These are phyloP conservation scores for Lepus oiostolus DNA, from an alignment of 2,797 vertebrate genomes.

Conservation along the genomic window DNA sequence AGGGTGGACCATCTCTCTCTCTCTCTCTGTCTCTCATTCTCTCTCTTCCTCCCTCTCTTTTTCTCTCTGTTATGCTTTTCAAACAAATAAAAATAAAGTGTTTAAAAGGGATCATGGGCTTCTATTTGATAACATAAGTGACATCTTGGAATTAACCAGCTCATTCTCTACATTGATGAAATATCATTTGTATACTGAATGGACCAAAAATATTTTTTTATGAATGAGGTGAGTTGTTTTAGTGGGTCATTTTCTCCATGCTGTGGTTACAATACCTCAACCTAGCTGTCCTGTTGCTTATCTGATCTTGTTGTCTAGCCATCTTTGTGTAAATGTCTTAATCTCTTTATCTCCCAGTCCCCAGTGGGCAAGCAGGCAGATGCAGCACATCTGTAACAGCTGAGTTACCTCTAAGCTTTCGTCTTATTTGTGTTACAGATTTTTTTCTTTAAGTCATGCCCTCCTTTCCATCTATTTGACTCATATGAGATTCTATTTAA, in stretches of 20 bases:
- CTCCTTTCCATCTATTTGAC: constrained; percentile 5
- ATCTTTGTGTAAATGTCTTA: constrained; percentile 70
- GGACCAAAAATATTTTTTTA: neutral
- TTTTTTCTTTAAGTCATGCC: constrained; percentile 34
- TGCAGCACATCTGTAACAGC: constrained; percentile 79
- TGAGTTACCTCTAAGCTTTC: constrained; percentile 67
- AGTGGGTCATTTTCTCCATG: neutral
- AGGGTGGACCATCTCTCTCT: no score
- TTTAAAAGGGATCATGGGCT: neutral
- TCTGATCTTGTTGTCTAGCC: constrained; percentile 71
- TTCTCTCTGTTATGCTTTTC: no score
- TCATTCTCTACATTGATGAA: constrained; percentile 40
- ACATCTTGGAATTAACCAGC: constrained; percentile 31
- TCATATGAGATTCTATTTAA: neutral
- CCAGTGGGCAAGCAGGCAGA: constrained; percentile 81
- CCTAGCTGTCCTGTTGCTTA: constrained; percentile 47
- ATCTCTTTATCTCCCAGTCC: constrained; percentile 78
- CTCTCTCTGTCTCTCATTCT: no score
- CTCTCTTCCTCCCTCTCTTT: no score
- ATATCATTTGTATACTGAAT: constrained; percentile 32
- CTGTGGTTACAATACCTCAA: constrained; percentile 2
- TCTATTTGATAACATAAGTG: constrained; percentile 66
- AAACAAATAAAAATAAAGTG: no score
- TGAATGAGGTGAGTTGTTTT: neutral
- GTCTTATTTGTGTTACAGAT: constrained; percentile 71